Evolutionary conservation across 2,113 vertebrate genomes (phyloP).

Genomic region (Empidonax alnorum): DNA sequence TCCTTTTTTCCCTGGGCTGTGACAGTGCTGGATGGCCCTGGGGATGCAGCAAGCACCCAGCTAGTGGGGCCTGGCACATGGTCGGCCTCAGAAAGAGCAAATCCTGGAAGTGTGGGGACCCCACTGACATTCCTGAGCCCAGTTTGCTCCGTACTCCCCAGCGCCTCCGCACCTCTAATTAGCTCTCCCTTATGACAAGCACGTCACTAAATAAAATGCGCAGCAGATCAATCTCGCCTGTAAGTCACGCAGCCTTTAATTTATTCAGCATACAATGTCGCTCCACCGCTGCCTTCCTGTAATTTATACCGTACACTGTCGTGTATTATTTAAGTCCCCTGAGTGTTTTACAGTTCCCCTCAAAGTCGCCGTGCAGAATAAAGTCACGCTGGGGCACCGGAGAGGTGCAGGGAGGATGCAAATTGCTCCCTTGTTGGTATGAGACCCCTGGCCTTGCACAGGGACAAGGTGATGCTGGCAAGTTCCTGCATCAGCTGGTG

Average conservation of each 20-base stretch:
- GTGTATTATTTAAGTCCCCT: slow-evolving; percentile 61
- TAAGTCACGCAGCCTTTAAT: slow-evolving; percentile 67
- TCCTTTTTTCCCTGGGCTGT: background rate
- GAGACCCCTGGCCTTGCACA: background rate
- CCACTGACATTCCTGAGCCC: background rate
- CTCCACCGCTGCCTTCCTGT: slow-evolving; percentile 49
- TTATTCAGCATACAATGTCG: slow-evolving; percentile 66
- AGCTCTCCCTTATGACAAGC: slow-evolving; percentile 53
- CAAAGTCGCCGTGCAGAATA: slow-evolving; percentile 28
- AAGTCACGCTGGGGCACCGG: slow-evolving; percentile 7
- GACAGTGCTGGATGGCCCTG: background rate
- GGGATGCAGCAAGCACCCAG: background rate
- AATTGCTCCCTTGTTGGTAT: background rate
- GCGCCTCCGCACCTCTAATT: background rate
- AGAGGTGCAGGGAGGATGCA: background rate
- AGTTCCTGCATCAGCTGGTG: background rate
- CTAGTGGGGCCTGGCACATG: fast-evolving
- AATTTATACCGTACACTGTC: slow-evolving; percentile 64
- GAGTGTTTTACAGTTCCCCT: slow-evolving; percentile 54
- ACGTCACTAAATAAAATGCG: slow-evolving; percentile 63
- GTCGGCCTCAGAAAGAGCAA: background rate
- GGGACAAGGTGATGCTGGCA: background rate
- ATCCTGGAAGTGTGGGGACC: background rate
- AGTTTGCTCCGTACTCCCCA: background rate
- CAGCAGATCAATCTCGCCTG: slow-evolving; percentile 47